Conservation (phyloP, 1,140 invertebrate species). For the Zophobas morio region DNA sequence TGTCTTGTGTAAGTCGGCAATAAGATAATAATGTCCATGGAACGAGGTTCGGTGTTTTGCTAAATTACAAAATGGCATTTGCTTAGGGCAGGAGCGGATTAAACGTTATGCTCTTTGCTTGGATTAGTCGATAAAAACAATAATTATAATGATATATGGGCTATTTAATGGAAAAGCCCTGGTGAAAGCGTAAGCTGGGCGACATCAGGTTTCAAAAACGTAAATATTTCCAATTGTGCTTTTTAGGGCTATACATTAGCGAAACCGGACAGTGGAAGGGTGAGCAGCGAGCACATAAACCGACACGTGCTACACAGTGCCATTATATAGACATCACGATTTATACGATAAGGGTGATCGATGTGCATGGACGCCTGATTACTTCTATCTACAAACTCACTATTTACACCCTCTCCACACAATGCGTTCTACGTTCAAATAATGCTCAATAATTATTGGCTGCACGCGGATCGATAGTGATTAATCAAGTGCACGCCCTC, state of each 20-base stretch:
- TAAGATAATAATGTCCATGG: background rate
- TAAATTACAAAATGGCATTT: conserved; percentile 1
- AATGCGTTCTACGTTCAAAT: conserved; percentile 16
- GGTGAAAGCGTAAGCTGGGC: conserved; percentile 34
- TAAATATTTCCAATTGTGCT: conserved; percentile 42
- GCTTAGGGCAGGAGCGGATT: background rate
- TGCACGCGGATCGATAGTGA: conserved; percentile 34
- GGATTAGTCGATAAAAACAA: conserved; percentile 42
- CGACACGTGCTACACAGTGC: conserved; percentile 47
- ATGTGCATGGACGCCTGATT: conserved; percentile 47
- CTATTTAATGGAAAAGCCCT: conserved; percentile 40
- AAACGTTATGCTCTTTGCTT: conserved; percentile 12
- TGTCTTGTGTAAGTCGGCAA: background rate
- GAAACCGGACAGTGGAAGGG: conserved; percentile 43
- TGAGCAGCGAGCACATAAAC: conserved; percentile 39
- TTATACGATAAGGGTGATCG: conserved; percentile 50
- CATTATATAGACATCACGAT: conserved; percentile 52
- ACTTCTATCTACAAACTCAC: conserved; percentile 47
- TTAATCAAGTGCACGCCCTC: conserved; percentile 24
- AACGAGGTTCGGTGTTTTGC: background rate
- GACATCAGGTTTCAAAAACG: conserved; percentile 40
- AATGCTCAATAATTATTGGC: conserved; percentile 39
- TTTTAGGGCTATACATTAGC: conserved; percentile 40
- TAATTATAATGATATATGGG: conserved; percentile 40
- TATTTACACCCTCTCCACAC: conserved; percentile 48